Evolutionary conservation across 2,113 vertebrate genomes (phyloP), one percentile per base, ranked within the genome.

Genomic region (Toxostoma redivivum): DNA sequence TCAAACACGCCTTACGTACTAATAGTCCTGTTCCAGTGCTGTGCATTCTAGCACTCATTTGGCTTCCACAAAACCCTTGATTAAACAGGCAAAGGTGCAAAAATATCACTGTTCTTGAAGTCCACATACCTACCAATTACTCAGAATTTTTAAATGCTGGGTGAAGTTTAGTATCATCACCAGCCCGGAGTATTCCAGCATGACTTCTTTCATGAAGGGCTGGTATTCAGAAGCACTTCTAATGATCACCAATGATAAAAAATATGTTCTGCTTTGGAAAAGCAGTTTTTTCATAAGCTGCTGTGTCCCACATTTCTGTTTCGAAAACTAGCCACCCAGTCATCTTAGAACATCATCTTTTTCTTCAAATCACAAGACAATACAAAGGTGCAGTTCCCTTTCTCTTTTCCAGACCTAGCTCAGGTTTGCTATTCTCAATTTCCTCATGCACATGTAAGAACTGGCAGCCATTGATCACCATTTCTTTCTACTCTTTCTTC

Each of bases 91-190:
- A 91, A 77, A 80, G n/a, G 54, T 73, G 42, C 30, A 90, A 83
- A 91, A 81, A 42, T 53, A 31, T 25, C 50, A 57, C 61, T 69
- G 28, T 66, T 35, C 64, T 88, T 91, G 91, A 88, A 94, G 60
- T 0, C 1, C 33, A 70, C 3, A 18, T 70, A 96, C 72, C 67
- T 84, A 86, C 50, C 69, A 84, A 92, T 94, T 86, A 95, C 42
- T 86, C 3, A 17, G 72, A 92, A 51, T 53, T 89, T 80, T 27
- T 86, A 70, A 45, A 69, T 35, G 67, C 83, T 92, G 67, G 25
- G 45, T 58, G 27, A 96, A 94, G 81, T 79, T 95, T 81, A 86
- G 88, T 91, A 81, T 58, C 6, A 22, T 65, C 89, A 88, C 64
- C 60, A 78, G 67, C 60, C 78, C 18, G 9, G 64, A 66, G 69